Percentiles rank a stretch among this genome's conserved stretches.
Conservation (phyloP, 2,113 vertebrate species). For the Burhinus oedicnemus region DNA sequence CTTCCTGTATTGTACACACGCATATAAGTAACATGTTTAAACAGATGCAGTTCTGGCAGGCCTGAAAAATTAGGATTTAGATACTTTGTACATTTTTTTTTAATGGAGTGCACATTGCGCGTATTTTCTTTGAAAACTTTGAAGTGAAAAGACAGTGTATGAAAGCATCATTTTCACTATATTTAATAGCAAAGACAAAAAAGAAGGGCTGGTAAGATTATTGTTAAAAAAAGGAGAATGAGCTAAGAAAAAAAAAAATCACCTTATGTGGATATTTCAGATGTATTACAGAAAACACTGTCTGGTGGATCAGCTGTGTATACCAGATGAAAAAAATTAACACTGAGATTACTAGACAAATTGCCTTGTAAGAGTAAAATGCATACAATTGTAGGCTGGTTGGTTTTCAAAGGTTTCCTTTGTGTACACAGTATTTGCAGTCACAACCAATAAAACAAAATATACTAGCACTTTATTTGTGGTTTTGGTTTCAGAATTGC, state of each 20-base stretch:
- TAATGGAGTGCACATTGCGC: conserved; percentile 36
- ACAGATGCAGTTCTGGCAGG: conserved; percentile 59
- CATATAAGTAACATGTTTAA: conserved; percentile 52
- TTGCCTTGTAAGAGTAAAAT: conserved; percentile 26
- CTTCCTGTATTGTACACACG: conserved; percentile 52
- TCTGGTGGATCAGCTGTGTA: background rate
- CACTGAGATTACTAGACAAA: conserved; percentile 47
- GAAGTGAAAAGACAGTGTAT: background rate
- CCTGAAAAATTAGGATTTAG: conserved; percentile 49
- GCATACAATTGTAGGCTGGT: background rate
- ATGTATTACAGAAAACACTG: background rate
- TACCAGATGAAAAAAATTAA: conserved; percentile 41
- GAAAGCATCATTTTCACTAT: background rate
- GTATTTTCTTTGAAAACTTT: background rate
- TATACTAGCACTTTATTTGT: conserved; percentile 62
- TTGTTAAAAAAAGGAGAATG: background rate
- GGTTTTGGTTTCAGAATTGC: conserved; percentile 50
- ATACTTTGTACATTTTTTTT: conserved; percentile 13
- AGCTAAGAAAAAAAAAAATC: background rate
- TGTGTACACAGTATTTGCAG: conserved; percentile 45
- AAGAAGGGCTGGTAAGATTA: background rate
- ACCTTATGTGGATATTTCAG: background rate
- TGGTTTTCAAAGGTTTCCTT: conserved; percentile 66
- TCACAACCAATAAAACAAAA: conserved; percentile 67
- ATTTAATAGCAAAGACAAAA: background rate